Evolutionary conservation across 2,888 invertebrate genomes (phyloP), one percentile per base, ranked within the genome.

Genomic region (Esperia sulphurella): DNA sequence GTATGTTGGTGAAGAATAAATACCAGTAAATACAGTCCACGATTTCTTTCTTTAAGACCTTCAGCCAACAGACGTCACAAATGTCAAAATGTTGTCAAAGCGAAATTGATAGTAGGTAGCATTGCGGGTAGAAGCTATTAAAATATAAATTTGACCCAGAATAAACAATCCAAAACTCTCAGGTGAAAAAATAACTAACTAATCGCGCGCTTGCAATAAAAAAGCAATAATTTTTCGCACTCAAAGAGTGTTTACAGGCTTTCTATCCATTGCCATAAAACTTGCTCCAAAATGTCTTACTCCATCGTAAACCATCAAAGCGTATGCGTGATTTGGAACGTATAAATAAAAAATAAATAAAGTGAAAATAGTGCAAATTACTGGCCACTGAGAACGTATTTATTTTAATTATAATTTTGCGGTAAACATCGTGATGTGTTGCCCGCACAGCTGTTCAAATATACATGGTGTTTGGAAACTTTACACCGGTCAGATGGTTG

Each of bases 381-480:
- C 31, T 31, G 31, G 31, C 31, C 10, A 31, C 10, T 3, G 8
- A 41, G 33, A 33, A 31, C 30, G 12, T 42, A 43, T 47, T 47
- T 43, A 43, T 43, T 54, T 49, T 51, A 59, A 54, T 56, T 57
- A 57, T 57, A 52, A 54, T 56, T 53, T 42, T 48, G 45, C 40
- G 40, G 53, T 49, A 50, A 55, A 52, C 50, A 50, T 54, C 45
- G 46, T 54, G 55, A 58, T 55, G 29, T 47, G 57, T 53, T 40
- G 46, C 41, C 49, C 30, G 44, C 48, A 45, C 62, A 60, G 58
- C 59, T 62, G 59, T 48, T 40, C 45, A n/a, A 12, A 31, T 48
- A 30, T 49, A 55, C 55, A 56, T 49, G 53, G 8, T 48, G 56
- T 43, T 57, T 29, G 40, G 35, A 45, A 44, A 29, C 8, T n/a